These are phyloP conservation scores for Momotus momota DNA, from an alignment of 2,797 vertebrate genomes.

Conservation along the genomic window DNA sequence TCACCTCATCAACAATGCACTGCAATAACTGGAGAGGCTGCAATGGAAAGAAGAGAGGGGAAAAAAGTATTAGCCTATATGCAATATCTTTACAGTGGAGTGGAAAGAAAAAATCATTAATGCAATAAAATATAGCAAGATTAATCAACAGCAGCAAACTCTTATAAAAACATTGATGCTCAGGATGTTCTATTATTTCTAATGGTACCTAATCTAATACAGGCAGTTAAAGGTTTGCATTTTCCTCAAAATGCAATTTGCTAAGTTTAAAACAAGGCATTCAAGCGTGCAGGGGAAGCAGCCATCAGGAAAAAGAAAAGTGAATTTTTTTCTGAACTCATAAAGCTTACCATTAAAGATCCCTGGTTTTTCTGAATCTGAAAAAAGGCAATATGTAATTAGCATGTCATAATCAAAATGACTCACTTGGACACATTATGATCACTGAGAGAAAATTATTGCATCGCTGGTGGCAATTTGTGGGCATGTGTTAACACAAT, in stretches of 20 bases:
- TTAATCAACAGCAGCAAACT: conserved; percentile 99
- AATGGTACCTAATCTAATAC: conserved; percentile 99
- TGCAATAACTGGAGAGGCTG: conserved; percentile 99
- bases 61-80: conserved; percentile 92
- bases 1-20: conserved; percentile 99
- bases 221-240: conserved; percentile 99
- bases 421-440: conserved; percentile 99
- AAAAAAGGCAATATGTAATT: conserved; percentile 97
- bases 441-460: conserved; percentile 98
- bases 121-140: conserved; percentile 99
- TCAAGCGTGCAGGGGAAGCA: conserved; percentile 93
- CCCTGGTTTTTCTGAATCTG: conserved; percentile 95
- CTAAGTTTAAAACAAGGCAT: conserved; percentile 99
- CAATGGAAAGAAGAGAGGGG: conserved; percentile 76
- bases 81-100: conserved; percentile 97
- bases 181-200: conserved; percentile 99
- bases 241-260: conserved; percentile 99
- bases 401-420: conserved; percentile 99
- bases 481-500: conserved; percentile 98
- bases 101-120: conserved; percentile 98
- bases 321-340: conserved; percentile 93
- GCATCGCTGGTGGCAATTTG: conserved; percentile 98
- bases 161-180: conserved; percentile 97
- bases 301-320: conserved; percentile 95
- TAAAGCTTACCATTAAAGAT: conserved; percentile 99